Conservation (phyloP, 2,113 vertebrate species). For the Lepus europaeus region DNA sequence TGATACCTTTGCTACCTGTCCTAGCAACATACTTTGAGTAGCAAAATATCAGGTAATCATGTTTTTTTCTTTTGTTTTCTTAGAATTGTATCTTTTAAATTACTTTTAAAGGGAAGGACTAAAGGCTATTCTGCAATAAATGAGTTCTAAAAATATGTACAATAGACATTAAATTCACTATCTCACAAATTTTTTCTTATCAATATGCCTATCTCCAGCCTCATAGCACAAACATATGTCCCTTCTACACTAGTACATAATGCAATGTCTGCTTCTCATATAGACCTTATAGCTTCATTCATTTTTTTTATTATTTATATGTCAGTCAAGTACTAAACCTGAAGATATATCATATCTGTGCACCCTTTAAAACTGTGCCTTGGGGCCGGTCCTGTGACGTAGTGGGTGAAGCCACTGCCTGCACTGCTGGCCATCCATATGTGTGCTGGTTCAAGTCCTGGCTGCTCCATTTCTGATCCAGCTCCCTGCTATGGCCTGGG, state of each 20-base stretch:
- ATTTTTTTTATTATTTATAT: not conserved
- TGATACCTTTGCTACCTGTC: not conserved
- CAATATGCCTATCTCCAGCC: not conserved
- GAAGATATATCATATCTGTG: not conserved
- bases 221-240: not conserved
- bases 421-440: too few species aligned
- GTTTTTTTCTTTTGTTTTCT: not conserved
- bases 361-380: not conserved
- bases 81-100: not conserved
- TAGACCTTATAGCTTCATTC: not conserved
- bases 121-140: not conserved
- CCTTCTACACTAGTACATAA: not conserved
- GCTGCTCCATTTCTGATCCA: too few species aligned
- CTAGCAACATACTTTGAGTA: not conserved
- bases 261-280: slow-evolving; percentile 19
- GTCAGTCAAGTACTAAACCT: not conserved
- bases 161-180: not conserved
- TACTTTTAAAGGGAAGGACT: not conserved
- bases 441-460: too few species aligned
- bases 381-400: not conserved
- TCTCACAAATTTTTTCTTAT: not conserved
- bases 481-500: too few species aligned
- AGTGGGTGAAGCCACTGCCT: too few species aligned
- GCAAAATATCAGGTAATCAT: not conserved
- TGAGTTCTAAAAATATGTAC: not conserved